Base-by-base conservation (phyloP, 2,888 invertebrate genomes). In the Melanostoma scalare region DNA sequence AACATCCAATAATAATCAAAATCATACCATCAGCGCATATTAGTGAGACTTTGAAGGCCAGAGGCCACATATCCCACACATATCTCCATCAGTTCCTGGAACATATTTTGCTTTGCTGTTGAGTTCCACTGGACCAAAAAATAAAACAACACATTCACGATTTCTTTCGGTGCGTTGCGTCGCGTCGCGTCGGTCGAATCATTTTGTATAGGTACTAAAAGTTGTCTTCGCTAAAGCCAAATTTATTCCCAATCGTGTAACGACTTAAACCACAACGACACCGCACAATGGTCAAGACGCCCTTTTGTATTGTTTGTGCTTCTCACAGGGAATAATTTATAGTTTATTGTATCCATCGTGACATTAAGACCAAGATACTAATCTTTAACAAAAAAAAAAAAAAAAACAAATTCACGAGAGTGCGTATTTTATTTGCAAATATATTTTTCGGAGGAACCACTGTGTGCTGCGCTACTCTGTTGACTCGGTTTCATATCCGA, bases 361-460 rank as follows among this genome's bases (percentile, higher is more conserved):
- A 88, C 88, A 87, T 86, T 87, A 87, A 87, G 87, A 87, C 87
- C 86, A 86, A 88, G 88, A 88, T 88, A 88, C 72, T 78, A 78
- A 73, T 79, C 79, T 79, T 44, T 63, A 73, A 75, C 55, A 71
- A 56, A 42, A 55, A 40, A 58, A 42, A 55, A 40, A 58, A 71
- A 33, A n/a, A 35, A 38, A 52, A 33, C 31, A 33, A 10, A 67
- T n/a, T 3, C 44, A 53, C 20, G 60, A 35, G 52, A 61, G 55
- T 65, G 69, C 36, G 56, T 65, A 46, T 65, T 65, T 65, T 77
- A 65, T 42, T 60, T 33, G 6, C 52, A 46, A 52, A 4, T 30
- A 9, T 44, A 30, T 31, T 61, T 55, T 71, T 65, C 58, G 50
- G 5, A 77, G 31, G 30, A 60, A 48, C 53, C 33, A 30, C 50